These are phyloP conservation scores for Poecilia latipinna DNA, from an alignment of 2,113 vertebrate species.

Conservation along the genomic window DNA sequence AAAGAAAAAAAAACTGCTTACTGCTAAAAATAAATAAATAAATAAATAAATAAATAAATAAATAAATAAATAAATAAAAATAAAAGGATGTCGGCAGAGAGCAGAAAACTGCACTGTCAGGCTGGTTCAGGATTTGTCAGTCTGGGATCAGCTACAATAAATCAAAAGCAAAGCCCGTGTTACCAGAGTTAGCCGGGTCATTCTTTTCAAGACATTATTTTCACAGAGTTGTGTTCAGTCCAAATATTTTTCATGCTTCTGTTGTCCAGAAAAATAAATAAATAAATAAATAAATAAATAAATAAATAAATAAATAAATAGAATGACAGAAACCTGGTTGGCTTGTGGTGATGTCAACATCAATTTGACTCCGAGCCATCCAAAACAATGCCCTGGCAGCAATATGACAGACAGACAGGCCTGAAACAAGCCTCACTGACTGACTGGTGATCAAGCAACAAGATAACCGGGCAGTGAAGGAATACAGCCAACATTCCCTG, in stretches of 20 bases:
- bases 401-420: background rate
- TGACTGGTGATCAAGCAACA: background rate
- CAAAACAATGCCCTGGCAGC: background rate
- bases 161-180: constrained; percentile 1
- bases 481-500: constrained; percentile 21
- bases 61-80: background rate
- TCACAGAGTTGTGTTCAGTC: background rate
- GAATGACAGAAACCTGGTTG: background rate
- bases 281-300: background rate
- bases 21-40: too few species aligned
- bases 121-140: constrained; percentile 12
- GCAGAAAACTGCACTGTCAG: constrained; percentile 28
- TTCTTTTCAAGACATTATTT: too few species aligned
- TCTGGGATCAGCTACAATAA: background rate
- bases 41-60: background rate
- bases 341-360: background rate
- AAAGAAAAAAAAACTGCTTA: background rate
- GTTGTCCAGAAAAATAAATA: background rate
- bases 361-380: background rate
- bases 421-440: constrained; percentile 3
- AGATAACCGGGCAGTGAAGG: background rate
- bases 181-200: background rate
- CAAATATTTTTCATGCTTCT: background rate
- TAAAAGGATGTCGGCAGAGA: constrained; percentile 10
- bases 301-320: background rate